Evolutionary conservation across 2,888 invertebrate genomes (phyloP).

Genomic region (Campoplex capitator): DNA sequence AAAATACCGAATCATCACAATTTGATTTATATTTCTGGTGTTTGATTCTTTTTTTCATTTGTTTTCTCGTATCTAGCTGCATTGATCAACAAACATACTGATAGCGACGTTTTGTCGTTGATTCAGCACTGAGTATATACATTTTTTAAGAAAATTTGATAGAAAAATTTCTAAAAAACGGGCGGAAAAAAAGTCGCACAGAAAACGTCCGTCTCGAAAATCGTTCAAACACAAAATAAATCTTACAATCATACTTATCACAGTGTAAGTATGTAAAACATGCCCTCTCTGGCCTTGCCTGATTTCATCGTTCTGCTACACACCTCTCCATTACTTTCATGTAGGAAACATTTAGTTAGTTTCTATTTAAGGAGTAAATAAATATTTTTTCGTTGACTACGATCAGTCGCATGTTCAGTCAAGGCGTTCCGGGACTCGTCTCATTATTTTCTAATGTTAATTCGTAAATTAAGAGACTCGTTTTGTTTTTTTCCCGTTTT

Average conservation of each 20-base stretch:
- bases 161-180: constrained; percentile 2
- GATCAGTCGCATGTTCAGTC: constrained; percentile 63
- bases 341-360: constrained; percentile 1
- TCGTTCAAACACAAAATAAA: constrained; percentile 51
- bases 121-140: background rate
- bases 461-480: constrained; percentile 27
- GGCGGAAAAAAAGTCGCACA: background rate
- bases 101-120: background rate
- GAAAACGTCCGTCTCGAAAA: background rate
- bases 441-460: constrained; percentile 32
- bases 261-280: constrained; percentile 79
- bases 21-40: background rate
- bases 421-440: constrained; percentile 41
- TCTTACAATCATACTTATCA: constrained; percentile 82
- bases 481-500: background rate
- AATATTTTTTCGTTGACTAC: constrained; percentile 36
- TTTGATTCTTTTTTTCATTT: background rate
- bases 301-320: constrained; percentile 51
- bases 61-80: background rate
- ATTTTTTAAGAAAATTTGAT: background rate
- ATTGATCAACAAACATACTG: background rate
- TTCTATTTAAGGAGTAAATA: background rate
- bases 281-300: constrained; percentile 72
- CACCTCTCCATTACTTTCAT: constrained; percentile 33
- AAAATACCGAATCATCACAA: background rate